Evolutionary conservation across 2,888 invertebrate genomes (phyloP), one percentile per base, ranked within the genome.

Genomic region (Perithous albicinctus): DNA sequence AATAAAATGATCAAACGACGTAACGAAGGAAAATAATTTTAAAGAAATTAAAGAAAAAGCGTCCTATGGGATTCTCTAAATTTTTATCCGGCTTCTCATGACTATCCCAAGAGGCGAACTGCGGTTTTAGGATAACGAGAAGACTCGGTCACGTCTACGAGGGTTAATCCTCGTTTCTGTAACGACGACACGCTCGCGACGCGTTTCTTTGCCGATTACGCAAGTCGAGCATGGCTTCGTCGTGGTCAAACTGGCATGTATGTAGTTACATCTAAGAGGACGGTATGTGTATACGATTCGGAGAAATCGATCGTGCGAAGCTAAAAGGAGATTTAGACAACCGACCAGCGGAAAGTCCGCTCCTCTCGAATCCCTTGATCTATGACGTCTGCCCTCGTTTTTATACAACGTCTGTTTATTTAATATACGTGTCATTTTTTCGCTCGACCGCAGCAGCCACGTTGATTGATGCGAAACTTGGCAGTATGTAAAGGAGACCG

Each of bases 141-240:
- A 63, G 48, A 73, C 41, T 56, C 74, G 74, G 64, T 74, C 74
- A 74, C 48, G 63, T 48, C 35, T 32, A 41, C 26, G 64, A 74
- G 80, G 72, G 84, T 78, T 85, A 84, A 85, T 85, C 85, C 84
- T 77, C 69, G 69, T 48, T 80, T 74, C 76, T 26, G 70, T 75
- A 54, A 85, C 67, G 67, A 43, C 48, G 78, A 75, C 85, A 85
- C 85, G 85, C 54, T 66, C 54, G 32, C 67, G 1, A 20, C 59
- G 38, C 74, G 79, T 80, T 82, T 67, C 51, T 43, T n/a, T 38
- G 66, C 72, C 78, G 80, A 85, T 84, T 84, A 85, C 73, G 72
- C 82, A 78, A 82, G 82, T 61, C 76, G 32, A 59, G 38, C 38
- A 18, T 56, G 63, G 54, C 54, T 54, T 56, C 32, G 64, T 43